Base-by-base conservation (phyloP, 1,140 invertebrate species). In the Onthophagus taurus region DNA sequence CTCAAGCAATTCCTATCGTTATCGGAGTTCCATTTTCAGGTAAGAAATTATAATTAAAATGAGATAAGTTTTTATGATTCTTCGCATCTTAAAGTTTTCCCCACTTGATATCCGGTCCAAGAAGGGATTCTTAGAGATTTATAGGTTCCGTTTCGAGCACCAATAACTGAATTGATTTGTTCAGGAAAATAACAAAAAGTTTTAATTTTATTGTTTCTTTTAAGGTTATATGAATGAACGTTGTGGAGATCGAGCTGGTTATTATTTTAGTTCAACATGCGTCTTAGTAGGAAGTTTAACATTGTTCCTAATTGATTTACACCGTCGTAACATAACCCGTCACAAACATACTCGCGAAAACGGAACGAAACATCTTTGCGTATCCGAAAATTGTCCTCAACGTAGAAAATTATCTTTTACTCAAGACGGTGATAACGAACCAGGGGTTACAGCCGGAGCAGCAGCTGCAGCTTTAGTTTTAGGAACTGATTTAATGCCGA, bases 1-100 rank as follows among this genome's bases (percentile, higher is more conserved):
- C 83, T 3, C 87, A 90, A 60, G 82, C 84, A 1, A 77, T 91
- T 55, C 85, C 87, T 7, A 81, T 88, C n/a, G 77, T 85, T 2
- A 76, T 89, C 33, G 88, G 88, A 21, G 82, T 90, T 17, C 85
- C 86, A n/a, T 76, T 89, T 38, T 82, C 86, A 61, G 81, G 87
- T 89, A 69, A 62, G n/a, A n/a, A n/a, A n/a, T n/a, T n/a, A n/a
- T n/a, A n/a, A n/a, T n/a, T n/a, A n/a, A n/a, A n/a, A n/a, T n/a
- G n/a, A n/a, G n/a, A n/a, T n/a, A n/a, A n/a, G n/a, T n/a, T n/a
- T n/a, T n/a, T n/a, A n/a, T n/a, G n/a, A n/a, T n/a, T n/a, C n/a
- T n/a, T n/a, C n/a, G n/a, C n/a, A n/a, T n/a, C n/a, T n/a, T n/a
- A n/a, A n/a, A n/a, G n/a, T n/a, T n/a, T n/a, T n/a, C n/a, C n/a